Evolutionary conservation across 2,113 vertebrate genomes (phyloP).

Genomic region (Lichenostomus cassidix): DNA sequence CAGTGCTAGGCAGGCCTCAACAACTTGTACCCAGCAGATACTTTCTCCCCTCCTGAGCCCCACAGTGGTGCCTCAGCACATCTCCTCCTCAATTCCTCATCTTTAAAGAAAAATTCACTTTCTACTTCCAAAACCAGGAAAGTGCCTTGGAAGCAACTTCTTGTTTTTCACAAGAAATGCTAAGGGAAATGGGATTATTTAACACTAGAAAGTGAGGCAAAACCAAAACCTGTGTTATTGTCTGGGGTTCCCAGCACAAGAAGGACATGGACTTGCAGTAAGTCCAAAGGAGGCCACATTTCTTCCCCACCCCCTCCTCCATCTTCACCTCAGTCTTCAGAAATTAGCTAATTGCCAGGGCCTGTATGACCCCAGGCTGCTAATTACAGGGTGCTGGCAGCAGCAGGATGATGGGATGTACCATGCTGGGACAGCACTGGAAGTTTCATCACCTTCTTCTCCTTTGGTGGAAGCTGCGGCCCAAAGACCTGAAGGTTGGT

Average conservation of each 20-base stretch:
- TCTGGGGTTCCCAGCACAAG: background rate
- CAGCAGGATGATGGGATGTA: background rate
- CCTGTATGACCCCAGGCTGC: background rate
- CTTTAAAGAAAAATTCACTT: background rate
- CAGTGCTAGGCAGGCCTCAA: background rate
- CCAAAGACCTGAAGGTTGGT: background rate
- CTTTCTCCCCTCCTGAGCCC: rapidly evolving
- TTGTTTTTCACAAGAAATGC: background rate
- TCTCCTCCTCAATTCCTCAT: background rate
- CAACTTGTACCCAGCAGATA: background rate
- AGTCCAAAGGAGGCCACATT: background rate
- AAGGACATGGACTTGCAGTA: background rate
- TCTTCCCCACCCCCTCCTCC: background rate
- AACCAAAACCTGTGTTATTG: background rate
- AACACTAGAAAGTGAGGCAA: background rate
- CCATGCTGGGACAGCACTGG: rapidly evolving
- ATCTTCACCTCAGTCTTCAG: background rate
- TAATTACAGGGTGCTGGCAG: background rate
- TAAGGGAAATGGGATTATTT: background rate
- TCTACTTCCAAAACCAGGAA: background rate
- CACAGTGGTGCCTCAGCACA: background rate
- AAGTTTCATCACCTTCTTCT: background rate
- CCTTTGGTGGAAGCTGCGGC: background rate
- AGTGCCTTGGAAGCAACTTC: background rate
- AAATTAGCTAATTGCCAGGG: background rate